These are phyloP conservation scores for Wiebesia pumilae DNA, from an alignment of 1,140 invertebrate species.

Conservation along the genomic window DNA sequence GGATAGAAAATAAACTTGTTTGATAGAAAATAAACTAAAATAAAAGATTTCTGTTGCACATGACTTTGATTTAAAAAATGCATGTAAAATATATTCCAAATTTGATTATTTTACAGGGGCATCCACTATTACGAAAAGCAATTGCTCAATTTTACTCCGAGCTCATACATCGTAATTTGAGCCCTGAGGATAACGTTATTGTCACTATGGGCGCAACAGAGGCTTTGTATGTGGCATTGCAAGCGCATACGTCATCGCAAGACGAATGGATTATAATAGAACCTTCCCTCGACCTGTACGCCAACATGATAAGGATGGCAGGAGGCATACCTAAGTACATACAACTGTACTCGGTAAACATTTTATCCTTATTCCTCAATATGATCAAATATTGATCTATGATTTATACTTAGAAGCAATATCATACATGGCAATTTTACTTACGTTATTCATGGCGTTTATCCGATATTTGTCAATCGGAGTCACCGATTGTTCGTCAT, in stretches of 20 bases:
- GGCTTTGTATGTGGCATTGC: conserved; percentile 87
- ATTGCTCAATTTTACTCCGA: conserved; percentile 22
- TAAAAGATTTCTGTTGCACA: neutral
- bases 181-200: conserved; percentile 11
- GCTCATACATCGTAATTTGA: conserved; percentile 15
- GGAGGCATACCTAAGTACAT: conserved; percentile 89
- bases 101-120: neutral
- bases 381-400: neutral
- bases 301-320: conserved; percentile 91
- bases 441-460: no score
- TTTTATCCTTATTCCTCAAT: neutral
- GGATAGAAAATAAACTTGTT: no score
- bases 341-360: conserved; percentile 85
- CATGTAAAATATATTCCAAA: neutral
- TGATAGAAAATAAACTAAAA: no score
- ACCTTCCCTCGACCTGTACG: conserved; percentile 98
- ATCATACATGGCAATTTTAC: no score
- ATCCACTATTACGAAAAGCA: neutral
- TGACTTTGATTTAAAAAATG: no score
- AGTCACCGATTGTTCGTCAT: no score
- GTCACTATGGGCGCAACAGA: conserved; percentile 88
- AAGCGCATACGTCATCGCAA: conserved; percentile 88
- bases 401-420: no score
- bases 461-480: no score
- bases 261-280: conserved; percentile 78